These are phyloP conservation scores for Galleria mellonella DNA, from an alignment of 1,140 invertebrate species.

Conservation along the genomic window DNA sequence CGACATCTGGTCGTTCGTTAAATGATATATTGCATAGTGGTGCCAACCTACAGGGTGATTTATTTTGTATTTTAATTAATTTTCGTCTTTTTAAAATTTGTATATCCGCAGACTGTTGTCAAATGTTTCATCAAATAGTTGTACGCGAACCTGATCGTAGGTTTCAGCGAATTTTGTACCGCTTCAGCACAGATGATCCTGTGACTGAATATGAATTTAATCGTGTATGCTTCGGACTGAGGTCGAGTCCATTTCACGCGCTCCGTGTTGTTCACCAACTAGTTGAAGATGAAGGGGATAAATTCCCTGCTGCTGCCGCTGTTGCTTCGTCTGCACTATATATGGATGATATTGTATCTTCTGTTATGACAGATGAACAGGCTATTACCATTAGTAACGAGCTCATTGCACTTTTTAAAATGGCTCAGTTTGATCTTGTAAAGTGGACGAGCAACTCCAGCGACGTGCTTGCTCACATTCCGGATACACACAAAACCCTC, in stretches of 20 bases:
- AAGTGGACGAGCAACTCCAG: constrained; percentile 6
- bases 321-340: neutral
- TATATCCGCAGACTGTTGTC: constrained; percentile 27
- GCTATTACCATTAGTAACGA: neutral
- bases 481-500: no score
- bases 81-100: constrained; percentile 19
- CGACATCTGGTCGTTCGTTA: constrained; percentile 1
- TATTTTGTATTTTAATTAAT: constrained; percentile 14
- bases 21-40: constrained; percentile 5
- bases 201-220: constrained; percentile 22
- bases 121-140: no score
- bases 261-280: constrained; percentile 30
- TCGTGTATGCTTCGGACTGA: constrained; percentile 46
- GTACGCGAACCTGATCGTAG: constrained; percentile 38
- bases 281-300: no score
- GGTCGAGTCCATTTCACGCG: constrained; percentile 35
- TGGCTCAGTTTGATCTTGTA: constrained; percentile 7
- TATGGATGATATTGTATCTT: constrained; percentile 10
- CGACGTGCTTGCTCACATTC: no score
- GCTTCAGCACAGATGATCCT: constrained; percentile 8
- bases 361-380: neutral
- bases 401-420: constrained; percentile 2
- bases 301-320: constrained; percentile 17
- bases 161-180: constrained; percentile 29
- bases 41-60: constrained; percentile 8